phyloP scores from a whole-genome alignment of 23 tunicate genomes.

The Trididemnum nubilum region DNA sequence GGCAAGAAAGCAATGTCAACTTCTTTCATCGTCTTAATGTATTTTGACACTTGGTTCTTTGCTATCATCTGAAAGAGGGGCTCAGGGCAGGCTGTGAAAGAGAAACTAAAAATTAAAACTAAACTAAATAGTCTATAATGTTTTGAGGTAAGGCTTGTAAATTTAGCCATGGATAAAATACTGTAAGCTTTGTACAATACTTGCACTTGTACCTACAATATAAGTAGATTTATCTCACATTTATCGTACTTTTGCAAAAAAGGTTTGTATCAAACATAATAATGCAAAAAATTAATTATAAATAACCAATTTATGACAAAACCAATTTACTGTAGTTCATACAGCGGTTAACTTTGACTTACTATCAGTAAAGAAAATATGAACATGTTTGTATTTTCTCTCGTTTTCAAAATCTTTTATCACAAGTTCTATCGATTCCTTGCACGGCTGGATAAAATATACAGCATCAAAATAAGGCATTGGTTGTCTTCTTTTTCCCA shows the following conservation, averaged over 20 bases:
- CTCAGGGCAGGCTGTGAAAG: constrained; percentile 66
- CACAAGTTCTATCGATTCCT: constrained; percentile 69
- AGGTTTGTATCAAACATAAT: no score
- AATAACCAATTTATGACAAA: no score
- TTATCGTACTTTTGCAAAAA: no score
- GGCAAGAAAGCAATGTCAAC: constrained; percentile 98
- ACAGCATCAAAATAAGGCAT: constrained; percentile 82
- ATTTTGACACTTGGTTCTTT: constrained; percentile 62
- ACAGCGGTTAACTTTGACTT: no score
- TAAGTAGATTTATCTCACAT: no score
- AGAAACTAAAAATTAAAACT: no score
- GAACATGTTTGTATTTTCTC: constrained; percentile 73
- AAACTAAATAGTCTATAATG: background rate
- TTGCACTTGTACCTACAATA: no score
- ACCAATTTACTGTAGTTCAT: no score
- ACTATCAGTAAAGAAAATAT: constrained; percentile 95
- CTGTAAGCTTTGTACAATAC: no score
- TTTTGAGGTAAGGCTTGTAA: no score
- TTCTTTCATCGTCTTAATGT: constrained; percentile 79
- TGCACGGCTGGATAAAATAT: constrained; percentile 88
- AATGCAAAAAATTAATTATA: no score
- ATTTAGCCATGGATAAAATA: no score
- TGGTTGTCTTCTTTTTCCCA: constrained; percentile 76
- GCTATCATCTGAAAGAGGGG: constrained; percentile 61
- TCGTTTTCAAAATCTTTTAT: constrained; percentile 82